Conservation (phyloP, 2,888 invertebrate genomes). For the Dynastes tityus region DNA sequence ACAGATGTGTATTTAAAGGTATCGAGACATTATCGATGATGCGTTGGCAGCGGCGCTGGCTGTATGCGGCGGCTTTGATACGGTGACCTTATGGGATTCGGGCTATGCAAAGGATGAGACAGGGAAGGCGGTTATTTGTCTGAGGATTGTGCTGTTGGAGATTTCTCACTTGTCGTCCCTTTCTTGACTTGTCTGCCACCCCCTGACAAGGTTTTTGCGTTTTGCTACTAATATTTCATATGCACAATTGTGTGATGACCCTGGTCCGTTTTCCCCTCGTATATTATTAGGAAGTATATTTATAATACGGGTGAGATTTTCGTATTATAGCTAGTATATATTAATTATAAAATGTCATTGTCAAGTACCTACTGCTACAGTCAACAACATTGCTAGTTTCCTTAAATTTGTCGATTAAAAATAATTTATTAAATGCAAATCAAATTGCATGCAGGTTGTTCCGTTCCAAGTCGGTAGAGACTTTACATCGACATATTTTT, state of each 20-base stretch:
- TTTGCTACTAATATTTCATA: constrained; percentile 12
- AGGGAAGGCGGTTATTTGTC: constrained; percentile 4
- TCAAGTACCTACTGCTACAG: too few species aligned
- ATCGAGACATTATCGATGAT: constrained; percentile 9
- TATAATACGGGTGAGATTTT: neutral
- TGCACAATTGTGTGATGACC: constrained; percentile 9
- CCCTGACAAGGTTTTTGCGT: neutral
- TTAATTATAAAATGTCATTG: too few species aligned
- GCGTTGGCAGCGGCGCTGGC: neutral
- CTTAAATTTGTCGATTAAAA: too few species aligned
- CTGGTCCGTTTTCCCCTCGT: neutral
- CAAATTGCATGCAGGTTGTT: neutral
- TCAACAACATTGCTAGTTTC: too few species aligned
- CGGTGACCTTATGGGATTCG: neutral
- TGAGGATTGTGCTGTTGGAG: neutral
- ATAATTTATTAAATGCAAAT: neutral
- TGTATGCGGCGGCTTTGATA: constrained; percentile 7
- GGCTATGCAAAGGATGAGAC: neutral
- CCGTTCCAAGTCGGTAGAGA: neutral
- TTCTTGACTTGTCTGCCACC: neutral
- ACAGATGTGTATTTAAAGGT: constrained; percentile 64
- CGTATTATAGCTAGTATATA: neutral
- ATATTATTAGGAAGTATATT: neutral
- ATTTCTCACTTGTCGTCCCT: neutral
- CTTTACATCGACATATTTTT: neutral